A percentile compares a stretch with the other conserved stretches of the same genome.
These are phyloP conservation scores for Lepus europaeus DNA, from an alignment of 2,113 vertebrate genomes.

Conservation along the genomic window DNA sequence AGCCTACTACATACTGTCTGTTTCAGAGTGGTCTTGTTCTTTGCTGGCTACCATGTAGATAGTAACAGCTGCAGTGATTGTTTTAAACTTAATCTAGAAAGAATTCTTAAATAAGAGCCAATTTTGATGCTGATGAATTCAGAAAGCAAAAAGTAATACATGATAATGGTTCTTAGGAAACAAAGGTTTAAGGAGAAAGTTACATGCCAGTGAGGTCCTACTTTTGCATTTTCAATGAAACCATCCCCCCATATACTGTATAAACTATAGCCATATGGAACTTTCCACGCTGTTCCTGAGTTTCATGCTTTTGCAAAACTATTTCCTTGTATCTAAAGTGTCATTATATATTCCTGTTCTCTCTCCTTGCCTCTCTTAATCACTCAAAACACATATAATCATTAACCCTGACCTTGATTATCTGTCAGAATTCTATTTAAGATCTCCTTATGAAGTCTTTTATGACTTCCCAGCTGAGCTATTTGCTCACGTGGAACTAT, in stretches of 20 bases:
- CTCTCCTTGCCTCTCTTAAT: not conserved
- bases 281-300: not conserved
- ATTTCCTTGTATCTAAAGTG: not conserved
- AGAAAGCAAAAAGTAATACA: not conserved
- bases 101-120: not conserved
- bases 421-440: conserved; percentile 14
- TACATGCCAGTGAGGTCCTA: not conserved
- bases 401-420: not conserved
- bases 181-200: conserved; percentile 46
- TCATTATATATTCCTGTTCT: not conserved
- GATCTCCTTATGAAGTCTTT: not conserved
- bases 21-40: conserved; percentile 2
- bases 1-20: not conserved
- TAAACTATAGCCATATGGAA: not conserved
- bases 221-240: conserved; percentile 39
- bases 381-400: not conserved
- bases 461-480: not conserved
- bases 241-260: not conserved
- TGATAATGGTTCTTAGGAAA: not conserved
- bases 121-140: not conserved
- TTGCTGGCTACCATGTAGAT: not conserved
- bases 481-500: not conserved
- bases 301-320: not conserved
- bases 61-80: conserved; percentile 5
- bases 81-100: not conserved